These are phyloP conservation scores for Parazoanthus atlanticus DNA, from an alignment of 92 coral and sea anemone genomes.

Conservation along the genomic window DNA sequence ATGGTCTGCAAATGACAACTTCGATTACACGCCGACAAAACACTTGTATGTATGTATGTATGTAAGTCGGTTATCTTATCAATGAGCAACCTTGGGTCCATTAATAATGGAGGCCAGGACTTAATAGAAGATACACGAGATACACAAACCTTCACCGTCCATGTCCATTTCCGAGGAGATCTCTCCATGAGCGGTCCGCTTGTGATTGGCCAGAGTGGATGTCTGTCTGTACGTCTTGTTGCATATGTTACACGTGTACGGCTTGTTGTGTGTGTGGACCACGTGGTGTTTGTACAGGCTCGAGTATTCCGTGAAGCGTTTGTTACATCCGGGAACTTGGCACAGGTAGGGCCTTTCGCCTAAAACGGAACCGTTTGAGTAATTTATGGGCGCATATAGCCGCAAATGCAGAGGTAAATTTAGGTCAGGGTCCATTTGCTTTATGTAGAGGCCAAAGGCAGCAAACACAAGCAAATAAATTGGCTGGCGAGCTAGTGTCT, in stretches of 20 bases:
- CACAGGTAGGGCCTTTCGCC: slow-evolving; percentile 98
- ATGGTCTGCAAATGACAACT: background rate
- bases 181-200: slow-evolving; percentile 97
- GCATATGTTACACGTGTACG: slow-evolving; percentile 95
- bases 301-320: slow-evolving; percentile 96
- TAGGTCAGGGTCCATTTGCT: no score
- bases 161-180: slow-evolving; percentile 66
- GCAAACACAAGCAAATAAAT: no score
- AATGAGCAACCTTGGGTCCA: no score
- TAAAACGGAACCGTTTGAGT: slow-evolving; percentile 19
- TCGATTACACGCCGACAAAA: no score
- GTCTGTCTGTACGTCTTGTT: slow-evolving; percentile 98
- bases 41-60: no score
- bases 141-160: slow-evolving; percentile 53
- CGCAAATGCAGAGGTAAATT: background rate
- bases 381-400: background rate
- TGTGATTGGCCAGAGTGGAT: slow-evolving; percentile 97
- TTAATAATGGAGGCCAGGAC: no score
- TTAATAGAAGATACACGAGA: background rate
- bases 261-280: slow-evolving; percentile 98
- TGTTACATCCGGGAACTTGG: slow-evolving; percentile 97
- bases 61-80: no score
- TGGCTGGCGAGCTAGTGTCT: no score
- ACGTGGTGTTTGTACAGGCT: slow-evolving; percentile 98
- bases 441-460: no score